Percentiles rank a stretch among this genome's conserved stretches.
Evolutionary conservation across 2,797 vertebrate species (phyloP).

Genomic region (Sebastes cheni): DNA sequence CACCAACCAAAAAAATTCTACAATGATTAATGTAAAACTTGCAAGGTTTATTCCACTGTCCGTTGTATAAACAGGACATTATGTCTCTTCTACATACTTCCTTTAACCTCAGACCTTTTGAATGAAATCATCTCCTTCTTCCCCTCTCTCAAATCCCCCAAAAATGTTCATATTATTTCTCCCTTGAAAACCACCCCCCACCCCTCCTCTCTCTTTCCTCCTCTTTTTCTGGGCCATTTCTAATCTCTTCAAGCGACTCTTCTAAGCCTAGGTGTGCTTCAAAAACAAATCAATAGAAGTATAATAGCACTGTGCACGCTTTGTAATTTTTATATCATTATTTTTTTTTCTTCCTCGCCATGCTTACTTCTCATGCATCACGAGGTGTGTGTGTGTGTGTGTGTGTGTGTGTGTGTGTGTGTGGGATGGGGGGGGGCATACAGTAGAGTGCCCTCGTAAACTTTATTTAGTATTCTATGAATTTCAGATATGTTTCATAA

Average conservation of each 20-base stretch:
- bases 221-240: constrained; percentile 67
- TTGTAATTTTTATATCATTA: constrained; percentile 99
- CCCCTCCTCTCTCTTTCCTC: constrained; percentile 6
- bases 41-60: background rate
- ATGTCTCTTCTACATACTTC: background rate
- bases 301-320: constrained; percentile 96
- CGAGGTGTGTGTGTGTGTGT: constrained; percentile 49
- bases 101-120: constrained; percentile 16
- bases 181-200: background rate
- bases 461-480: constrained; percentile 99
- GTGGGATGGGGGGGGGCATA: background rate
- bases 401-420: background rate
- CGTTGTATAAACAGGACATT: background rate
- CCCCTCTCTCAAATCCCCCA: constrained; percentile 20
- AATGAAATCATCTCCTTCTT: constrained; percentile 14
- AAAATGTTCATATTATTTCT: constrained; percentile 24
- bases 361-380: constrained; percentile 88
- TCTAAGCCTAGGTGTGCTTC: constrained; percentile 93
- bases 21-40: background rate
- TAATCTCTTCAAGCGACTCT: constrained; percentile 81
- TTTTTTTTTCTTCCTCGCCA: constrained; percentile 75
- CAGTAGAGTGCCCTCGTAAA: constrained; percentile 90
- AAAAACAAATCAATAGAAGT: constrained; percentile 97
- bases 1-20: background rate
- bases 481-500: constrained; percentile 99